A percentile compares a stretch with the other conserved stretches of the same genome.
Conservation (phyloP, 2,888 invertebrate species). For the Matsumyia berberina region DNA sequence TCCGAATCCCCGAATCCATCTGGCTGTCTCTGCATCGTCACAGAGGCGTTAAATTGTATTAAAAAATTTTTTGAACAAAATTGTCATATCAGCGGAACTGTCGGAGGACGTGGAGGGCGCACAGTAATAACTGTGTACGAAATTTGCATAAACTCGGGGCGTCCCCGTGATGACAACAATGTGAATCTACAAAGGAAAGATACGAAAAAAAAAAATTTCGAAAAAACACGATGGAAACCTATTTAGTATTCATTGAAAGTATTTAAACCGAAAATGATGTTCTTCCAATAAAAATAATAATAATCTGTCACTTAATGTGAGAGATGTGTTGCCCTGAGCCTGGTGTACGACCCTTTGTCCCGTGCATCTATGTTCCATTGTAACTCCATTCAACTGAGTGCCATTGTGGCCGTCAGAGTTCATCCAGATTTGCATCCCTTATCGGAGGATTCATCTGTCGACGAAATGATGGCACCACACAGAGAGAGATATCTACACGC, state of each 20-base stretch:
- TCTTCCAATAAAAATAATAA: slow-evolving; percentile 76
- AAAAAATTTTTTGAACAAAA: slow-evolving; percentile 65
- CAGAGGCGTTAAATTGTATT: slow-evolving; percentile 75
- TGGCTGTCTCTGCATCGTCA: slow-evolving; percentile 44
- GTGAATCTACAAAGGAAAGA: slow-evolving; percentile 28
- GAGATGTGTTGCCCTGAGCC: slow-evolving; percentile 44
- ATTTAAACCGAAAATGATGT: slow-evolving; percentile 76
- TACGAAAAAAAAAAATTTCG: slow-evolving; percentile 5
- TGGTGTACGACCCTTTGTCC: slow-evolving; percentile 77
- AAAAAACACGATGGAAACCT: slow-evolving; percentile 51
- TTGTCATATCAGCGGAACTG: slow-evolving; percentile 72
- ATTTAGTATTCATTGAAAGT: slow-evolving; percentile 77
- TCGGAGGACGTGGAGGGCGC: slow-evolving; percentile 12
- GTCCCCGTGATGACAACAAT: slow-evolving; percentile 40
- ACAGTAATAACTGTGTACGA: slow-evolving; percentile 55
- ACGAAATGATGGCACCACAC: slow-evolving; percentile 21
- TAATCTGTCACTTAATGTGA: slow-evolving; percentile 74
- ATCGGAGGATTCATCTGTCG: slow-evolving; percentile 67
- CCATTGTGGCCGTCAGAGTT: slow-evolving; percentile 75
- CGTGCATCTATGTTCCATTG: slow-evolving; percentile 58
- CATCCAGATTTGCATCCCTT: slow-evolving; percentile 78
- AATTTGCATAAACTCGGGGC: slow-evolving; percentile 68
- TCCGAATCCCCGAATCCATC: slow-evolving; percentile 43
- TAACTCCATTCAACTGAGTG: slow-evolving; percentile 38
- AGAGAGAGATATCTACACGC: too few relatives aligned